Evolutionary conservation across 2,888 invertebrate species (phyloP).

Genomic region (Dolichomitus sp.): DNA sequence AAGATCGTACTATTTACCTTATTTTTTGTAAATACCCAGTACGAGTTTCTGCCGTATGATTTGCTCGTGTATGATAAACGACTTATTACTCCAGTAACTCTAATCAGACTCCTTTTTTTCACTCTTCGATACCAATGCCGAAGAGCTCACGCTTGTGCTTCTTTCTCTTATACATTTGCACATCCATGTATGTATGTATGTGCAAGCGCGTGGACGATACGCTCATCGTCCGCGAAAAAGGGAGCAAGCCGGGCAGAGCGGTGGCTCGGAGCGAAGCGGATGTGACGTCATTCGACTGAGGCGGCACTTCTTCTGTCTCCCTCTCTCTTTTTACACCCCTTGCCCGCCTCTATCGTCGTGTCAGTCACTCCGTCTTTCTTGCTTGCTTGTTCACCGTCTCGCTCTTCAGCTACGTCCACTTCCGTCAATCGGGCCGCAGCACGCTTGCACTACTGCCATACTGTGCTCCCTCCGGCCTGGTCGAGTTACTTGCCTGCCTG

Average conservation of each 20-base stretch:
- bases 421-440: slow-evolving; percentile 77
- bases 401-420: slow-evolving; percentile 67
- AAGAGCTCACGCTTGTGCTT: slow-evolving; percentile 30
- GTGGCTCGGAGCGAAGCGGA: slow-evolving; percentile 73
- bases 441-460: slow-evolving; percentile 82
- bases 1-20: slow-evolving; percentile 1
- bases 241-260: slow-evolving; percentile 60
- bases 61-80: slow-evolving; percentile 32
- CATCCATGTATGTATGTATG: background rate
- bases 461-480: slow-evolving; percentile 71
- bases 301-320: slow-evolving; percentile 57
- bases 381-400: slow-evolving; percentile 40
- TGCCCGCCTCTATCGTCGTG: background rate
- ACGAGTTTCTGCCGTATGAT: slow-evolving; percentile 35
- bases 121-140: slow-evolving; percentile 43
- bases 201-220: slow-evolving; percentile 49
- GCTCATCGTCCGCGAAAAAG: slow-evolving; percentile 65
- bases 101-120: slow-evolving; percentile 37
- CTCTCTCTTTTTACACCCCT: slow-evolving; percentile 22
- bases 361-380: slow-evolving; percentile 47
- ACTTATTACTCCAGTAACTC: slow-evolving; percentile 58
- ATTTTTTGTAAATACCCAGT: slow-evolving; percentile 5
- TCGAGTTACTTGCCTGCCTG: slow-evolving; percentile 51
- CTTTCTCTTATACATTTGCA: slow-evolving; percentile 10
- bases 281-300: slow-evolving; percentile 77